Evolutionary conservation across 92 coral and sea anemone genomes (phyloP), one percentile per base, ranked within the genome.

Genomic region (Phenganax subtilis): DNA sequence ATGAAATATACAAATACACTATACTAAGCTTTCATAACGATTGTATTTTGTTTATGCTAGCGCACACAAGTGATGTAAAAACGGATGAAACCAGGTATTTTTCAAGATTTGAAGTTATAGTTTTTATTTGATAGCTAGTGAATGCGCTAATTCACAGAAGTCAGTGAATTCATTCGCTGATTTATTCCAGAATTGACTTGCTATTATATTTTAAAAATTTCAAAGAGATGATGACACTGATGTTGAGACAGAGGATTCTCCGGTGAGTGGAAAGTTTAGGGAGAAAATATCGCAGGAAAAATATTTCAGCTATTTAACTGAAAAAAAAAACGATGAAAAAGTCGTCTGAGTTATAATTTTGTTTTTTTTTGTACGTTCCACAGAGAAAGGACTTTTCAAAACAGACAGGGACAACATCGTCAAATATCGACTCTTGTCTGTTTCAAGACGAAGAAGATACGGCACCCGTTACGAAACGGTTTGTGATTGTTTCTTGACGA

Each of bases 371-470:
- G 65, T 15, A 61, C 25, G 25, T 61, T 61, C 25, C 8, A 61
- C 67, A 66, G 47, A 66, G 25, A 9, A 66, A 66, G 51, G 47
- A 66, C 44, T 9, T 12, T 25, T 37, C 11, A 1, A 12, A 12
- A 30, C 6, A 72, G 31, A 72, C 2, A 37, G 29, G 25, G 25
- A 59, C 57, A 16, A 27, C 59, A 14, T 25, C 82, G 8, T 78
- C 82, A 14, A 78, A 78, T 11, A 78, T 78, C 12, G 82, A 59
- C 14, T 31, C 72, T 7, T 12, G 57, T 78, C 63, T 78, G 60
- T 63, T 78, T 52, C 65, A 78, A 78, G 82, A 78, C 16, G 82
- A 78, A 47, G 82, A 61, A 53, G 82, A 78, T 72, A 60, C 82
- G 0, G 82, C 70, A 20, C 82, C 82, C 2, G 82, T 78, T 78